These are phyloP conservation scores for Diorhabda sublineata DNA, from an alignment of 1,140 invertebrate genomes.

Conservation along the genomic window DNA sequence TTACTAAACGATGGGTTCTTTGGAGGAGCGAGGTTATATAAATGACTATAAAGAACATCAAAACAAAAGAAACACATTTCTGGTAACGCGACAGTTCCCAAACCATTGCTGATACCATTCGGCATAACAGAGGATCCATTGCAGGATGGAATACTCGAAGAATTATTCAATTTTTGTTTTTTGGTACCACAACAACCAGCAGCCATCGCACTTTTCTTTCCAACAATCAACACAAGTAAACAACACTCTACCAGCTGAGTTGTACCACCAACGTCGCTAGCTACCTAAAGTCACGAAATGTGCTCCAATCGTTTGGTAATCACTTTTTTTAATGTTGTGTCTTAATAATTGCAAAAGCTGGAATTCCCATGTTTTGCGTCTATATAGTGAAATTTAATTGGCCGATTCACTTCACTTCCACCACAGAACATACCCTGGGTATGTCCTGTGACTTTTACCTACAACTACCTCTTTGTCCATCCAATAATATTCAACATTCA, in stretches of 20 bases:
- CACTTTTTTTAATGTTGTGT: too few relatives aligned
- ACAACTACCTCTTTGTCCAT: too few relatives aligned
- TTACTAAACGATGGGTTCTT: slow-evolving; percentile 88
- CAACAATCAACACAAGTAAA: not conserved
- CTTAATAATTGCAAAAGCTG: too few relatives aligned
- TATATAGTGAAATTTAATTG: too few relatives aligned
- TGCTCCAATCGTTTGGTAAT: too few relatives aligned
- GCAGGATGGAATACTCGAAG: slow-evolving; percentile 50
- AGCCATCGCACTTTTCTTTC: slow-evolving; percentile 57
- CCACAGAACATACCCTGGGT: too few relatives aligned
- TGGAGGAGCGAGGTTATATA: slow-evolving; percentile 87
- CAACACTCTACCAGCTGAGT: not conserved
- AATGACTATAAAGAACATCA: slow-evolving; percentile 91
- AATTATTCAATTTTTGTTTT: slow-evolving; percentile 83
- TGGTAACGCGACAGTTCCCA: slow-evolving; percentile 71
- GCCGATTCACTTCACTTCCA: too few relatives aligned
- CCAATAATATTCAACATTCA: too few relatives aligned
- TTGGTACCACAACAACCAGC: slow-evolving; percentile 84
- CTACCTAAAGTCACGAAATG: not conserved
- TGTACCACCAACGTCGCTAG: not conserved
- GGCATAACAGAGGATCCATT: slow-evolving; percentile 47
- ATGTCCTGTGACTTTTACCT: too few relatives aligned
- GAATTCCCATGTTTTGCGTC: too few relatives aligned
- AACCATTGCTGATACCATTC: slow-evolving; percentile 43
- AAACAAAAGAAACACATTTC: slow-evolving; percentile 99